Base-by-base conservation (phyloP, 2,888 invertebrate genomes). In the Cryptocephalus moraei region DNA sequence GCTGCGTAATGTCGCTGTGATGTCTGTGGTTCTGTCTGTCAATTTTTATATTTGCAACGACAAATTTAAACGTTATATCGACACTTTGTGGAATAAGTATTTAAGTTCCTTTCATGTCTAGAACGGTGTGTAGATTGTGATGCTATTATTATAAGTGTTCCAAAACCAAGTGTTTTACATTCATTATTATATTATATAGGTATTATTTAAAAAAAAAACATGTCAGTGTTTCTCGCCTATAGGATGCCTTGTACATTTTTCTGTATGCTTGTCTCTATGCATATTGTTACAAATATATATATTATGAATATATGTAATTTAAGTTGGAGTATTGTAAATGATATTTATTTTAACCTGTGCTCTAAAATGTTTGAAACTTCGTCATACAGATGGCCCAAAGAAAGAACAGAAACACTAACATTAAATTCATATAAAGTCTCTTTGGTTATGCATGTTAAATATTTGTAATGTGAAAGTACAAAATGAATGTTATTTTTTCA, bases 101-200 rank as follows among this genome's bases (percentile, higher is more conserved):
- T 22, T 22, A 47, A 49, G 49, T 55, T 53, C 49, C 50, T 53
- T 52, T 49, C 50, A 49, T 51, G 48, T 46, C 22, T 50, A 48
- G 46, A 49, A 42, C 52, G 47, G 50, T 55, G 54, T 55, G 48
- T 55, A 55, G 54, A 54, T 51, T 54, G 55, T 55, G 54, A 54
- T 55, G 54, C 48, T 54, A 48, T 46, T 48, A 50, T 53, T 44
- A 41, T 57, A 52, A 56, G 46, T 55, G 51, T 56, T 54, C 43
- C 11, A 41, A 34, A 40, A 48, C 41, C 44, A 47, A 45, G 43
- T 46, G 42, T 49, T 51, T 43, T 22, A 22, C 22, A 22, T 22
- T 22, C 22, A 22, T 22, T 22, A 22, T 22, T 22, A 22, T 22
- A 22, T 6, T 22, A 22, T 22, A 22, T 22, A 22, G 22, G 6